These are phyloP conservation scores for Drosophila biarmipes DNA, from an alignment of 1,140 invertebrate species.

Conservation along the genomic window DNA sequence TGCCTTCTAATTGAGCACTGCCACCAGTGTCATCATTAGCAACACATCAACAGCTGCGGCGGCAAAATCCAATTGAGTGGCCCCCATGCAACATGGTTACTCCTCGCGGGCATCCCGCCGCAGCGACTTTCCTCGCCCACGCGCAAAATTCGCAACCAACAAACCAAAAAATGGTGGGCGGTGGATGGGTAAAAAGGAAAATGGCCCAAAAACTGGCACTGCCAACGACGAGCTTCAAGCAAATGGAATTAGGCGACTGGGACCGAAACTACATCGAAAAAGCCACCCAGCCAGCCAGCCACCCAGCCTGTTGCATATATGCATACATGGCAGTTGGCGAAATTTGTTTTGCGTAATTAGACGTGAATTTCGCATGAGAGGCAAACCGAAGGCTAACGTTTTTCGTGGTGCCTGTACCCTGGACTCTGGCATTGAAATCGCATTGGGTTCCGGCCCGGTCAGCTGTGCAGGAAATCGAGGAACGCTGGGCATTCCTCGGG, in stretches of 20 bases:
- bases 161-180: background rate
- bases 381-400: background rate
- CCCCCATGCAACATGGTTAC: background rate
- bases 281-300: background rate
- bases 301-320: constrained; percentile 14
- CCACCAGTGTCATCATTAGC: constrained; percentile 14
- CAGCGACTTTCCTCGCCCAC: constrained; percentile 8
- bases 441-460: background rate
- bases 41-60: constrained; percentile 1
- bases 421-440: background rate
- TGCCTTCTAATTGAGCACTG: constrained; percentile 42
- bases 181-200: background rate
- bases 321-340: constrained; percentile 22
- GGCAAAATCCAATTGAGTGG: background rate
- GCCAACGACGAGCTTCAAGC: constrained; percentile 13
- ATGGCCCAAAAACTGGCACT: background rate
- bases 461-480: background rate
- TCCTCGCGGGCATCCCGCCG: constrained; percentile 18
- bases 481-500: background rate
- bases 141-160: constrained; percentile 5
- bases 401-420: background rate
- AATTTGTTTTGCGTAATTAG: constrained; percentile 71
- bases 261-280: background rate
- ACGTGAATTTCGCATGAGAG: constrained; percentile 33
- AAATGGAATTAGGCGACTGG: constrained; percentile 64